Evolutionary conservation across 2,113 vertebrate species (phyloP).

Genomic region (Megalops atlanticus): DNA sequence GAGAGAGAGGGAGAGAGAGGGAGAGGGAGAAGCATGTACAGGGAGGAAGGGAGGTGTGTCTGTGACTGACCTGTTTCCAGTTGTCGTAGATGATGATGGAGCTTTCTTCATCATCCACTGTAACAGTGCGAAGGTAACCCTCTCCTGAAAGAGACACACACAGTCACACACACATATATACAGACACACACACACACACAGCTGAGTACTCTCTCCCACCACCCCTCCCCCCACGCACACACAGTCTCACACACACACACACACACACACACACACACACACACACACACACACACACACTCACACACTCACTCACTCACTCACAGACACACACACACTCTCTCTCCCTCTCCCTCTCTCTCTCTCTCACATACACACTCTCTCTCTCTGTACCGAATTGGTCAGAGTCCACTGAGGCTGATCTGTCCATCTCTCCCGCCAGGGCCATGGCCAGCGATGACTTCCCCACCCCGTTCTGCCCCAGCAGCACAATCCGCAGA

Average conservation of each 20-base stretch:
- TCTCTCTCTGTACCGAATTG: conserved; percentile 1
- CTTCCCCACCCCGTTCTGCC: conserved; percentile 86
- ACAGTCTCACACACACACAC: neutral
- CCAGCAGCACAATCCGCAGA: conserved; percentile 73
- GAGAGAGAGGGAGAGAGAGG: conserved; percentile 24
- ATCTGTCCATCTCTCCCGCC: conserved; percentile 65
- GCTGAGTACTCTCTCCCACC: conserved; percentile 8
- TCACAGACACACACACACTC: neutral
- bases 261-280: neutral
- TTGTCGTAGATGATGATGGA: conserved; percentile 85
- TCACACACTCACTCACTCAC: neutral
- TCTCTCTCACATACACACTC: neutral
- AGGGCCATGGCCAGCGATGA: conserved; percentile 80
- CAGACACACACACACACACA: conserved; percentile 19
- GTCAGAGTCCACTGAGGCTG: conserved; percentile 63
- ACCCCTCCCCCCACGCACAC: neutral
- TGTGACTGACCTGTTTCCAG: conserved; percentile 84
- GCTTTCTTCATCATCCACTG: conserved; percentile 83
- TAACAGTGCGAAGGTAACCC: conserved; percentile 76
- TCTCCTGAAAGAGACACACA: conserved; percentile 69
- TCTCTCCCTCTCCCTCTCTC: neutral
- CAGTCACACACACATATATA: neutral
- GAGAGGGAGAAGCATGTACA: conserved; percentile 26
- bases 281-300: neutral
- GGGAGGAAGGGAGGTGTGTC: conserved; percentile 38